phyloP scores from a whole-genome alignment of 2,888 invertebrate genomes.

The Panopea generosa region DNA sequence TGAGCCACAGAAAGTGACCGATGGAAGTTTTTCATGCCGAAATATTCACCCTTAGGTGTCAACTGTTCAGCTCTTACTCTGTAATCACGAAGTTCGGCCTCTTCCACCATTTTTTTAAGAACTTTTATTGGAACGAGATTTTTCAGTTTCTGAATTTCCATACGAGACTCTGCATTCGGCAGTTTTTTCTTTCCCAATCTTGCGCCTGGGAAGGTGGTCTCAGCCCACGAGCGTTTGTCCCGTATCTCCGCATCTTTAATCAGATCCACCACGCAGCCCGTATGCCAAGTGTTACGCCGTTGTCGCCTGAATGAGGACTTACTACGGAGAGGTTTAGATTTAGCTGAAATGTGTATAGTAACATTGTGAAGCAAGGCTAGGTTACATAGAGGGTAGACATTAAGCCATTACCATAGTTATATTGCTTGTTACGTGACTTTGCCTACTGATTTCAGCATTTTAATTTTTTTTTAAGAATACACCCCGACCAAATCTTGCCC shows the following conservation, averaged over 20 bases:
- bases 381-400: not conserved
- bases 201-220: constrained; percentile 48
- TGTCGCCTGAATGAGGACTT: constrained; percentile 11
- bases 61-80: constrained; percentile 51
- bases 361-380: constrained; percentile 4
- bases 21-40: constrained; percentile 56
- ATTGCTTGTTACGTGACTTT: constrained; percentile 6
- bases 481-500: too few species aligned
- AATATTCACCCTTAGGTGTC: constrained; percentile 62
- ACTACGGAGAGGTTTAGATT: constrained; percentile 3
- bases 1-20: constrained; percentile 47
- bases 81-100: constrained; percentile 57
- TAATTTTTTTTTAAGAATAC: too few species aligned
- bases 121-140: constrained; percentile 45
- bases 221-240: constrained; percentile 53
- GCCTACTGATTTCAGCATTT: too few species aligned
- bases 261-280: constrained; percentile 45
- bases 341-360: constrained; percentile 27
- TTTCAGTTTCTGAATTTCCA: constrained; percentile 49
- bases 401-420: constrained; percentile 5
- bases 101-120: constrained; percentile 46
- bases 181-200: constrained; percentile 30
- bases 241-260: constrained; percentile 47
- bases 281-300: constrained; percentile 53
- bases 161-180: constrained; percentile 33